phyloP scores from a whole-genome alignment of 2,113 vertebrate genomes.

The Ophiodon elongatus region DNA sequence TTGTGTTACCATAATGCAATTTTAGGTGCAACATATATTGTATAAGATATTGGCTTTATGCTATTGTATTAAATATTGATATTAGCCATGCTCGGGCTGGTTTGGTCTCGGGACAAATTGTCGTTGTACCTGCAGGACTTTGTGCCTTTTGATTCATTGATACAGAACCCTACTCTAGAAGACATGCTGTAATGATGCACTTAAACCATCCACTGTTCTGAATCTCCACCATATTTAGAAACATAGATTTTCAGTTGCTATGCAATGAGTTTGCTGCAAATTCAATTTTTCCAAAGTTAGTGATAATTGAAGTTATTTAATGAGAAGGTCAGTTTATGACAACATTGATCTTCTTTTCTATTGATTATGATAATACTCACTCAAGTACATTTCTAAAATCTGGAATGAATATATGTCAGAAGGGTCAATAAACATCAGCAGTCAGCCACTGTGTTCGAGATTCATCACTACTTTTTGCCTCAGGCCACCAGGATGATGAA shows the following conservation, averaged over 20 bases:
- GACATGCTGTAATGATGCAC: neutral
- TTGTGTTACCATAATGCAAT: neutral
- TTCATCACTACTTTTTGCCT: neutral
- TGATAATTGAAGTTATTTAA: neutral
- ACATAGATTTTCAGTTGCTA: neutral
- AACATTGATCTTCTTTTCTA: neutral
- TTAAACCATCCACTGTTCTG: slow-evolving; percentile 14
- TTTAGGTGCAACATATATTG: neutral
- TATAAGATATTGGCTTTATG: neutral
- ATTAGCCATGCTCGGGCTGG: neutral
- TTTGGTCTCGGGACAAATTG: neutral
- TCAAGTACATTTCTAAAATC: neutral
- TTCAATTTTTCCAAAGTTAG: slow-evolving; percentile 1
- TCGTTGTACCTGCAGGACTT: neutral
- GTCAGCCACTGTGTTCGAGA: neutral
- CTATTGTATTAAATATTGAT: neutral
- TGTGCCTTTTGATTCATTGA: slow-evolving; percentile 11
- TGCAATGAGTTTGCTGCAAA: slow-evolving; percentile 11
- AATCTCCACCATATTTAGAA: neutral
- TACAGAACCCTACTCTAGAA: neutral
- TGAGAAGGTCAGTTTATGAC: neutral
- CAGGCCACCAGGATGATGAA: neutral
- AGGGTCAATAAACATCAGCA: neutral
- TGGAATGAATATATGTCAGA: neutral
- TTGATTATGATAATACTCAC: neutral